These are phyloP conservation scores for Psephotus haematonotus DNA, from an alignment of 2,113 vertebrate genomes.

Conservation along the genomic window DNA sequence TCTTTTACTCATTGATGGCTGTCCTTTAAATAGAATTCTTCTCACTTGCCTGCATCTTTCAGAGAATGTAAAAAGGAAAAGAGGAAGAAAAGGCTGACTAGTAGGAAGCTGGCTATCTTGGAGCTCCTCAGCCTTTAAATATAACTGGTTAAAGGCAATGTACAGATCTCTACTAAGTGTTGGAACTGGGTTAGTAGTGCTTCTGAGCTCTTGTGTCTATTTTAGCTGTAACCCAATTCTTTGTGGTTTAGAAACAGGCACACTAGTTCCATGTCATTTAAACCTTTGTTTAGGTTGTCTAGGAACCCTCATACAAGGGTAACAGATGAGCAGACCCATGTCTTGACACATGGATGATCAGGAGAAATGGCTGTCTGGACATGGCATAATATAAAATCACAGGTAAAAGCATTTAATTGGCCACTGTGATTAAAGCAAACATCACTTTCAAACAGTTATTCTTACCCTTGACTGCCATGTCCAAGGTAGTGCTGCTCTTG, in stretches of 20 bases:
- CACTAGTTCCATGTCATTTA: background rate
- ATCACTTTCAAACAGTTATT: background rate
- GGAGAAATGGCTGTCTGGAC: background rate
- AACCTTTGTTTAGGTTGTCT: background rate
- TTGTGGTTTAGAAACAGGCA: background rate
- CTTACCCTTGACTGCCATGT: background rate
- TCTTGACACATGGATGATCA: background rate
- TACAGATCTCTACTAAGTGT: background rate
- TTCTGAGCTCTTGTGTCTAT: background rate
- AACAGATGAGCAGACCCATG: background rate
- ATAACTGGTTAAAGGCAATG: background rate
- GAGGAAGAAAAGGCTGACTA: background rate
- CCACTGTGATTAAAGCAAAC: background rate
- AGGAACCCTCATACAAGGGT: rapidly evolving
- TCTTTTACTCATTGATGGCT: background rate
- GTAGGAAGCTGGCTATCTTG: background rate
- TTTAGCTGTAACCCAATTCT: background rate
- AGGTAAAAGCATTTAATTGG: background rate
- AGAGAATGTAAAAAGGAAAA: background rate
- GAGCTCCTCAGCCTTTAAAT: background rate
- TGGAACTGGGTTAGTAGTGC: background rate
- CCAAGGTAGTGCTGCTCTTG: background rate
- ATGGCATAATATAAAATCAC: background rate
- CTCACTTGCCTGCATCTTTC: background rate
- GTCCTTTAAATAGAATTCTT: background rate